A percentile compares a stretch with the other conserved stretches of the same genome.
Conservation (phyloP, 2,113 vertebrate genomes). For the Platanista minor region DNA sequence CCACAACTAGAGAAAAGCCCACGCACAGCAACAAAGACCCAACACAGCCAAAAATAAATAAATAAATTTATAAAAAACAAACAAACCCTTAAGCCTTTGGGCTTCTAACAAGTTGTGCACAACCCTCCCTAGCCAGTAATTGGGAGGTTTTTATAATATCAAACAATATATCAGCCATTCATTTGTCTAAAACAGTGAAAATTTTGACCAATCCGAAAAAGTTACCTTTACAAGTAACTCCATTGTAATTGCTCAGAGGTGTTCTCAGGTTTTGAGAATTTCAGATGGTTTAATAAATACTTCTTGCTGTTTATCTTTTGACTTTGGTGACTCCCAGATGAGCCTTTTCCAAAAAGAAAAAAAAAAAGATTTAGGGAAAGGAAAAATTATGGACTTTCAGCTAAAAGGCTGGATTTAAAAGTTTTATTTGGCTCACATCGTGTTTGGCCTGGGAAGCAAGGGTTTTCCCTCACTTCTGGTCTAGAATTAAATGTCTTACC, state of each 20-base stretch:
- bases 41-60: no score
- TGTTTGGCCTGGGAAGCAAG: not conserved
- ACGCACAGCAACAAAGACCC: no score
- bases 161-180: not conserved
- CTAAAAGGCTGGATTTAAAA: slow-evolving; percentile 33
- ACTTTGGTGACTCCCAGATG: not conserved
- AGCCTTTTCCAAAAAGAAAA: slow-evolving; percentile 13
- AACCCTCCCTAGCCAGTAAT: not conserved
- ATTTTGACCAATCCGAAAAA: not conserved
- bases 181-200: not conserved
- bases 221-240: not conserved
- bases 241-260: not conserved
- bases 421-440: slow-evolving; percentile 28
- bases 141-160: not conserved
- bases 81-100: not conserved
- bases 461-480: not conserved
- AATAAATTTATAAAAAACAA: no score
- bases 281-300: not conserved
- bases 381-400: slow-evolving; percentile 10
- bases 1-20: no score
- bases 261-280: not conserved
- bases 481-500: not conserved
- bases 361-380: slow-evolving; percentile 44
- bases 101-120: not conserved
- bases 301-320: slow-evolving; percentile 39